Conservation (phyloP, 2,888 invertebrate species). For the Amphipoea lucens region DNA sequence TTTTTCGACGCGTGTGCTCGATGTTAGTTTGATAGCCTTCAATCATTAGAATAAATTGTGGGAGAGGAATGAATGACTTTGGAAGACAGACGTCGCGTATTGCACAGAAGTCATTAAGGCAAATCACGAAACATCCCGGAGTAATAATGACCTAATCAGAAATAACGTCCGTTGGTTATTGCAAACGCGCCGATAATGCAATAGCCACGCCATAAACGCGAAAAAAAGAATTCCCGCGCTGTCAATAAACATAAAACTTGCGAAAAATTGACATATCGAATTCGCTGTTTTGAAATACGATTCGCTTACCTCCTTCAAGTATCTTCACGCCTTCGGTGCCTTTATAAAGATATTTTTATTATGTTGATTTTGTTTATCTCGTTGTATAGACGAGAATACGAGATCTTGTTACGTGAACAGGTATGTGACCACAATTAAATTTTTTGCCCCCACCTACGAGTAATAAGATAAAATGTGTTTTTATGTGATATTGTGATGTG, state of each 20-base stretch:
- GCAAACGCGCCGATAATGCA: constrained; percentile 32
- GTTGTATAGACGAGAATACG: constrained; percentile 78
- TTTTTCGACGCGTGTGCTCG: constrained; percentile 90
- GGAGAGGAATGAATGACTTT: constrained; percentile 19
- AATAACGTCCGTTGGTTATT: constrained; percentile 36
- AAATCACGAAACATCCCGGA: constrained; percentile 28
- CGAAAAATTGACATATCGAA: constrained; percentile 84
- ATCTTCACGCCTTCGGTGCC: constrained; percentile 76
- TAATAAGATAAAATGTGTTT: constrained; percentile 72
- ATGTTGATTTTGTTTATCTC: constrained; percentile 79
- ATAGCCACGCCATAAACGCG: constrained; percentile 30
- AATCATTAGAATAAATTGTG: constrained; percentile 78
- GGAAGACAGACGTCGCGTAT: constrained; percentile 14
- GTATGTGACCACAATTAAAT: constrained; percentile 80
- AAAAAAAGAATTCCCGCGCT: constrained; percentile 60
- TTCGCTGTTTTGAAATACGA: constrained; percentile 87
- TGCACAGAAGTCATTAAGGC: constrained; percentile 24
- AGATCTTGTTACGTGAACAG: constrained; percentile 82
- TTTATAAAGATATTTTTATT: constrained; percentile 81
- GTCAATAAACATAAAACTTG: constrained; percentile 73
- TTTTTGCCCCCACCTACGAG: constrained; percentile 74
- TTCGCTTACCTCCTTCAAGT: constrained; percentile 79
- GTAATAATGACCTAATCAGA: constrained; percentile 13
- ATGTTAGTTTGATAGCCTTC: constrained; percentile 83
- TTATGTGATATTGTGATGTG: constrained; percentile 69